phyloP scores from a whole-genome alignment of 2,797 vertebrate species.

The Melanotaenia maccullochi region DNA sequence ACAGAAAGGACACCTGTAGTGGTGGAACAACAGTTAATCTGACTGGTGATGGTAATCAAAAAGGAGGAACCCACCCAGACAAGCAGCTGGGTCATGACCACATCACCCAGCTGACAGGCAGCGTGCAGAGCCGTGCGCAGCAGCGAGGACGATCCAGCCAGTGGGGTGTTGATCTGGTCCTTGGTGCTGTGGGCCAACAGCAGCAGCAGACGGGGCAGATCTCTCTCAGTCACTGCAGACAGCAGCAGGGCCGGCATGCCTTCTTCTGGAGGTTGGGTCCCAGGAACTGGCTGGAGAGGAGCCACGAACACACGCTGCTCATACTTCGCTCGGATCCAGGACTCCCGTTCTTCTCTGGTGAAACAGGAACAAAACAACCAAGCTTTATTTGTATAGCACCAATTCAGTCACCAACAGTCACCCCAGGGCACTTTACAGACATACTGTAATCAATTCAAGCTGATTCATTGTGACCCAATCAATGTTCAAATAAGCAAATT shows the following conservation, averaged over 20 bases:
- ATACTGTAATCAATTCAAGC: too few relatives aligned
- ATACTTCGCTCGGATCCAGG: conserved; percentile 96
- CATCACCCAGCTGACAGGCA: conserved; percentile 91
- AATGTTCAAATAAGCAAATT: too few relatives aligned
- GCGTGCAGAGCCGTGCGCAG: conserved; percentile 88
- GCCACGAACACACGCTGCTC: conserved; percentile 92
- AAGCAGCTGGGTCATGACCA: conserved; percentile 94
- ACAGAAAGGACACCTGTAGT: not conserved
- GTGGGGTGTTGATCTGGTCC: conserved; percentile 85
- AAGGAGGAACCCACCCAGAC: conserved; percentile 86
- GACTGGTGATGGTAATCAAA: not conserved
- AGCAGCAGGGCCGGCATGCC: conserved; percentile 78
- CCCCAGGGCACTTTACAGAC: too few relatives aligned
- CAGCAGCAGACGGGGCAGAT: conserved; percentile 88
- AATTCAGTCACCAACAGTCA: too few relatives aligned
- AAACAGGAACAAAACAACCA: not conserved
- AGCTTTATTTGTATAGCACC: too few relatives aligned
- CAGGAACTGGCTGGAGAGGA: conserved; percentile 78
- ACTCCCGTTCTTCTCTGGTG: conserved; percentile 90
- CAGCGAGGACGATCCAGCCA: conserved; percentile 59
- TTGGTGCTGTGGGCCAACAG: conserved; percentile 92
- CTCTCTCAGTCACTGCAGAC: conserved; percentile 83
- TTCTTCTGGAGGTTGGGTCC: conserved; percentile 63
- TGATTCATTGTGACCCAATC: too few relatives aligned
- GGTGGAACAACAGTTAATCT: not conserved